phyloP scores from a whole-genome alignment of 2,113 vertebrate genomes.

The Megaceryle maxima region DNA sequence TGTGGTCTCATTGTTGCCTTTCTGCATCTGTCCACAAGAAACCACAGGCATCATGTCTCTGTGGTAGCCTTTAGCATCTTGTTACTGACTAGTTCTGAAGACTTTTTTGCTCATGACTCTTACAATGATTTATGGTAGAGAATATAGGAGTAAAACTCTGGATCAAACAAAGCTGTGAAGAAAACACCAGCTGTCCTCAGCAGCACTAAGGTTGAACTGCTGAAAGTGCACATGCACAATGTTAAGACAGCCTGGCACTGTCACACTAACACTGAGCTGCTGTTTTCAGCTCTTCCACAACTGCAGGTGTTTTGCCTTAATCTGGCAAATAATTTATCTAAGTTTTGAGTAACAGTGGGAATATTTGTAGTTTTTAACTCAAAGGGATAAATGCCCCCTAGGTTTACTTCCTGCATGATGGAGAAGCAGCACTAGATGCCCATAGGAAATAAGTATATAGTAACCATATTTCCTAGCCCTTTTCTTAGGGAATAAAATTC shows the following conservation, averaged over 20 bases:
- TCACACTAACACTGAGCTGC: not conserved
- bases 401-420: not conserved
- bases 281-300: not conserved
- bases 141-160: not conserved
- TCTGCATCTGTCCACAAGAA: not conserved
- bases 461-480: not conserved
- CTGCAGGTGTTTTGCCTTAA: not conserved
- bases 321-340: not conserved
- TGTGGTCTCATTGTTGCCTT: not conserved
- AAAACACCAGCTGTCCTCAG: not conserved
- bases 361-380: not conserved
- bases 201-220: rapidly evolving
- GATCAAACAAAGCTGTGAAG: not conserved
- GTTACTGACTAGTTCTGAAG: not conserved
- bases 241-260: not conserved
- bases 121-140: not conserved
- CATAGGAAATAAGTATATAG: not conserved
- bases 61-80: not conserved
- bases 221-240: not conserved
- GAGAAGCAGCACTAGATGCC: not conserved
- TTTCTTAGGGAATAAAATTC: not conserved
- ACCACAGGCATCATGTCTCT: not conserved
- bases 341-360: not conserved
- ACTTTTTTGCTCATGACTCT: not conserved
- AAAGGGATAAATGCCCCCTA: not conserved